Conservation (phyloP, 2,888 invertebrate genomes). For the Hydroisotoma schaefferi region DNA sequence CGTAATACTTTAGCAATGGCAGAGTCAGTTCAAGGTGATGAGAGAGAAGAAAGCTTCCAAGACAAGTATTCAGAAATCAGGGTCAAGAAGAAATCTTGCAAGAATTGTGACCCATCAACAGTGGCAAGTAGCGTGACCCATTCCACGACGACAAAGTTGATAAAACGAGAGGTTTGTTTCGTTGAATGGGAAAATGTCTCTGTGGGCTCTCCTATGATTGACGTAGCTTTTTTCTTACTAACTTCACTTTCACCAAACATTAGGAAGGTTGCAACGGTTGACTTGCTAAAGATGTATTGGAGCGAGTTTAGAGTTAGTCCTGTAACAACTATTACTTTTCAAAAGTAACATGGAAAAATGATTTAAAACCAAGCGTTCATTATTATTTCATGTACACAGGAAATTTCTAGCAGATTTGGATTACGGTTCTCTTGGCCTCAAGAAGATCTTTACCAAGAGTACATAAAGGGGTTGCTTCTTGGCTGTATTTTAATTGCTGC, state of each 20-base stretch:
- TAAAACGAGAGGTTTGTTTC: slow-evolving; percentile 22
- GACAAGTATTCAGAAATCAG: neutral
- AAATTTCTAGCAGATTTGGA: slow-evolving; percentile 17
- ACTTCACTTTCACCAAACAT: slow-evolving; percentile 22
- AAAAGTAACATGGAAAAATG: too few species aligned
- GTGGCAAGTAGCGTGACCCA: neutral
- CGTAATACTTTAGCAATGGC: neutral
- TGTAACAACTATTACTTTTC: neutral
- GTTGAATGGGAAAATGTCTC: slow-evolving; percentile 27
- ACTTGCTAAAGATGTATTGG: slow-evolving; percentile 25
- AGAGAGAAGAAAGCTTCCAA: too few species aligned
- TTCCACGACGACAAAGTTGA: slow-evolving; percentile 10
- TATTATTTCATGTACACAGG: too few species aligned
- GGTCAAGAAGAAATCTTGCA: neutral
- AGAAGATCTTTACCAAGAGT: slow-evolving; percentile 8
- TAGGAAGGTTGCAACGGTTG: slow-evolving; percentile 14
- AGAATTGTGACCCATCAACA: neutral
- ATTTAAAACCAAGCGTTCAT: too few species aligned
- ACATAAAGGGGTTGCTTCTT: slow-evolving; percentile 1
- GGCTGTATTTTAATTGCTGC: neutral
- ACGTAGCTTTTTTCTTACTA: slow-evolving; percentile 29
- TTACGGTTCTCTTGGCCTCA: slow-evolving; percentile 14
- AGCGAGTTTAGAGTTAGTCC: slow-evolving; percentile 18
- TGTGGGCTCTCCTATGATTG: slow-evolving; percentile 29
- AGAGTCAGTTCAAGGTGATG: too few species aligned